Base-by-base conservation (phyloP, 2,113 vertebrate genomes). In the Salminus brasiliensis region DNA sequence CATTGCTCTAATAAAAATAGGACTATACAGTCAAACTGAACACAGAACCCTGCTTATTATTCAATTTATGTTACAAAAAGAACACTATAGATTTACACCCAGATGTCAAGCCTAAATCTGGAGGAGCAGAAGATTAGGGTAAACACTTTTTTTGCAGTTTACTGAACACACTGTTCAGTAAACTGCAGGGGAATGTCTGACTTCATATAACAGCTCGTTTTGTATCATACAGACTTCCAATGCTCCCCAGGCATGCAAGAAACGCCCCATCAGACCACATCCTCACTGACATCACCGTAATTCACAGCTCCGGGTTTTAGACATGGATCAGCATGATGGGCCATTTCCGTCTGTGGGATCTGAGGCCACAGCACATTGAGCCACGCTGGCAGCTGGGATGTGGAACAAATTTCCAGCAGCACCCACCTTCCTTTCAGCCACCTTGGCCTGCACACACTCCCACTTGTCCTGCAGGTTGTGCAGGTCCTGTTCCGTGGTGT, bases 391-490 rank as follows among this genome's bases (percentile, higher is more conserved):
- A 78, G 74, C 47, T 34, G 55, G 32, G n/a, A 69, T 11, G 41
- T 32, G 29, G 29, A 30, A 59, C 5, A 11, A 0, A 29, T 30
- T 10, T 36, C 49, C 10, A 53, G 21, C 7, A 77, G 23, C 72
- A 21, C 83, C 41, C 91, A 99, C 98, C 92, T 97, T 99, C 91
- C 94, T 96, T 86, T 98, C 97, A 25, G 89, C 85, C 78, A 97
- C 93, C 86, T 98, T 99, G 60, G 91, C 93, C 89, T 96, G 93
- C 80, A 98, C 95, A 0, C 93, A 91, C 74, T 97, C 95, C 97
- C 98, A 99, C 88, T 97, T 97, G 86, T 97, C 96, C 89, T 94
- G 96, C 85, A 99, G 89, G 91, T 96, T 96, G 88, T 89, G 85
- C 79, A 99, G 95, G 91, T 98, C 97, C 85, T 95, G 95, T 78